Base-by-base conservation (phyloP, 2,797 vertebrate genomes). In the Phrynocephalus forsythii region DNA sequence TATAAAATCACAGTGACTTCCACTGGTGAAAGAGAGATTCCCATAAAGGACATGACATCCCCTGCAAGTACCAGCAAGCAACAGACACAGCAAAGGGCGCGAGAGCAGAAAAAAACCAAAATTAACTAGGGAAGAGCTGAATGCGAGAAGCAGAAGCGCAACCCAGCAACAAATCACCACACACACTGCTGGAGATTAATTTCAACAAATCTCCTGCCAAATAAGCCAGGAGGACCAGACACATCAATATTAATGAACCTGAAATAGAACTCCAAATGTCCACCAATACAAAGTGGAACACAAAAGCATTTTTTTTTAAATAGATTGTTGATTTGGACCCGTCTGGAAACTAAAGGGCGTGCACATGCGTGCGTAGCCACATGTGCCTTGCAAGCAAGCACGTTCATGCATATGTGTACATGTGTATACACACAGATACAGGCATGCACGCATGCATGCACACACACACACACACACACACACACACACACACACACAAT, bases 201-300 rank as follows among this genome's bases (percentile, higher is more conserved):
- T 97, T 96, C 89, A 92, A 94, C 93, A 93, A 92, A 93, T 95
- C 88, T 94, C 89, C 93, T 86, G 94, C 91, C 95, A 95, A 85
- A 94, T 91, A 94, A 96, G 92, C 86, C 85, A 90, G 92, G 88
- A 60, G 95, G 93, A 91, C 84, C 92, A 94, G 94, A 92, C 92
- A 85, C 92, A 96, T 97, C 96, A 96, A 97, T 97, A 97, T 97
- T 97, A 97, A 97, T 96, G 96, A 97, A 95, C 92, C 93, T 94
- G 94, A 96, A 96, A 96, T 94, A 95, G 93, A 95, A 94, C 92
- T 95, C 93, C 78, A 93, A 96, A 96, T 28, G 92, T 94, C 91
- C 89, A 89, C 0, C 56, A 79, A 91, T 88, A 90, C 86, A 95
- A 96, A 95, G 94, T 92, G 92, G 91, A 88, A 94, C 88, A 90